Percentiles rank a stretch among this genome's conserved stretches.
Conservation (phyloP, 2,888 invertebrate species). For the Cataglyphis albicans region DNA sequence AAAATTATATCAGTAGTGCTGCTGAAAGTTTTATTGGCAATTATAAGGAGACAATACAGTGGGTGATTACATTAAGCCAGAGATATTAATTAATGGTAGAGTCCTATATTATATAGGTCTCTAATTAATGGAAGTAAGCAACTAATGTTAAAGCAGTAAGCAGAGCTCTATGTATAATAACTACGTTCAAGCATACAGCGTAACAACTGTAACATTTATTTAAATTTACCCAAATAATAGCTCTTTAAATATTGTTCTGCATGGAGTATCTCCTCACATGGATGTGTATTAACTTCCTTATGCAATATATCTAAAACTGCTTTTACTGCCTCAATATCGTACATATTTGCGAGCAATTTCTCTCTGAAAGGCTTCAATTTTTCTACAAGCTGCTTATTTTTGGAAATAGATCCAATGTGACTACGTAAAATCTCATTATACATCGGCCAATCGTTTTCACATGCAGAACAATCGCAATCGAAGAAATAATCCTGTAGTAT, state of each 20-base stretch:
- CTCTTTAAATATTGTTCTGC: constrained; percentile 84
- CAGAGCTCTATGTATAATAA: not conserved
- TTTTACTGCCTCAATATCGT: constrained; percentile 84
- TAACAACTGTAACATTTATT: constrained; percentile 59
- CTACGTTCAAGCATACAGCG: constrained; percentile 26
- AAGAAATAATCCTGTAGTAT: constrained; percentile 83
- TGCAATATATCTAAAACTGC: constrained; percentile 79
- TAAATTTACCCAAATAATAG: constrained; percentile 85
- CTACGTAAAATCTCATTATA: constrained; percentile 80
- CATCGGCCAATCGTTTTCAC: constrained; percentile 81
- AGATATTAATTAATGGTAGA: not conserved
- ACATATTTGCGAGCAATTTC: constrained; percentile 80
- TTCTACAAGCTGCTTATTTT: constrained; percentile 79
- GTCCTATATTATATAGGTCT: too few species aligned
- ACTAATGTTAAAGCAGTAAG: constrained; percentile 11
- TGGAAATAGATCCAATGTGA: constrained; percentile 81
- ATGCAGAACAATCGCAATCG: constrained; percentile 82
- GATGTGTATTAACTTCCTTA: constrained; percentile 77
- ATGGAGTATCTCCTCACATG: constrained; percentile 84
- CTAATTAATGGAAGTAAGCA: constrained; percentile 6
- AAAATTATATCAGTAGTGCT: constrained; percentile 9
- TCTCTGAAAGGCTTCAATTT: constrained; percentile 81
- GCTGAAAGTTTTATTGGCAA: constrained; percentile 31
- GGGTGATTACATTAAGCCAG: not conserved
- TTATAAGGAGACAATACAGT: not conserved